These are phyloP conservation scores for Endotricha flammealis DNA, from an alignment of 2,888 invertebrate species.

Conservation along the genomic window DNA sequence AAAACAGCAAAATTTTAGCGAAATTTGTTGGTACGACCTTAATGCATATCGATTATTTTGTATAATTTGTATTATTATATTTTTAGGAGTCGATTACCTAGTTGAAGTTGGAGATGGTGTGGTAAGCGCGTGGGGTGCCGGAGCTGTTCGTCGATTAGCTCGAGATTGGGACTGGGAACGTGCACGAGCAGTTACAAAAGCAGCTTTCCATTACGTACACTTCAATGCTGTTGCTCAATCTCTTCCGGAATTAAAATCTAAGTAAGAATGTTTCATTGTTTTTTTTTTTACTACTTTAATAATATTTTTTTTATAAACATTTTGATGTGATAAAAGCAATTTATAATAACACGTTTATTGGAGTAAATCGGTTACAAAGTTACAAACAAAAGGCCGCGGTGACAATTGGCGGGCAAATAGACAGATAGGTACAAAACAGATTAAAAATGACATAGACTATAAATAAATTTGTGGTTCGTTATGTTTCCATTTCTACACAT, in stretches of 20 bases:
- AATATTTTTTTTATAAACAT: no score
- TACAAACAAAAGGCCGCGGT: no score
- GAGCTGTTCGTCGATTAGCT: slow-evolving; percentile 89
- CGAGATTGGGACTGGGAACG: slow-evolving; percentile 88
- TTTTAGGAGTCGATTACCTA: slow-evolving; percentile 89
- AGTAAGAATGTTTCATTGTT: no score
- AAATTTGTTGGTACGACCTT: no score
- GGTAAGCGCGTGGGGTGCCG: slow-evolving; percentile 91
- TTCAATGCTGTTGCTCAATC: slow-evolving; percentile 88
- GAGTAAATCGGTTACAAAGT: no score
- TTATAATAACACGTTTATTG: no score
- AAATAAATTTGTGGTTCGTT: neutral
- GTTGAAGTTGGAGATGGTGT: slow-evolving; percentile 91
- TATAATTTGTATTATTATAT: slow-evolving; percentile 12
- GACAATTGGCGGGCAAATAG: no score
- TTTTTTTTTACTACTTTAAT: no score
- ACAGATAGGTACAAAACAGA: no score
- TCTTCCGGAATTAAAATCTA: slow-evolving; percentile 85
- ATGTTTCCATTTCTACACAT: slow-evolving; percentile 5
- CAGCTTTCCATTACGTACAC: slow-evolving; percentile 93
- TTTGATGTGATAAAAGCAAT: no score
- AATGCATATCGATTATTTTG: slow-evolving; percentile 1
- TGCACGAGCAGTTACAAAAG: slow-evolving; percentile 86
- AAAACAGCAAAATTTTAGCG: no score
- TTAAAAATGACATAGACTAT: neutral